These are phyloP conservation scores for Azorinus chamasolen DNA, from an alignment of 2,888 invertebrate genomes.

Conservation along the genomic window DNA sequence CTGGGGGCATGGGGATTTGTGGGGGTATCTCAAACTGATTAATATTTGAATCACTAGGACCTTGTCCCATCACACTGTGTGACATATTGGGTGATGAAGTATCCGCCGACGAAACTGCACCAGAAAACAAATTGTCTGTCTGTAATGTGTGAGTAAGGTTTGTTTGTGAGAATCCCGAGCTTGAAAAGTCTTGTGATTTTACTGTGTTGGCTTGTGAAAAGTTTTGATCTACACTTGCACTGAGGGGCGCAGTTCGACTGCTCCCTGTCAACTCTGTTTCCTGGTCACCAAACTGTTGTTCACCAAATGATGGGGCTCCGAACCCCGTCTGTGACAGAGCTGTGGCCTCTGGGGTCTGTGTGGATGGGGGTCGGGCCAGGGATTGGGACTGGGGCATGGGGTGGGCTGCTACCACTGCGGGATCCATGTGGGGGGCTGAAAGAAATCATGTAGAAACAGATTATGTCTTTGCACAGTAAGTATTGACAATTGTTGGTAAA, in stretches of 20 bases:
- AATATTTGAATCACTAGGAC: conserved; percentile 63
- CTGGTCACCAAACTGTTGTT: conserved; percentile 46
- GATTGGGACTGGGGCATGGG: conserved; percentile 75
- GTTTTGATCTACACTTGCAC: conserved; percentile 37
- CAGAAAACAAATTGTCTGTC: conserved; percentile 70
- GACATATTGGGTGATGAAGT: conserved; percentile 50
- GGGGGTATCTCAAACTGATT: conserved; percentile 78
- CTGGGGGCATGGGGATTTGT: conserved; percentile 78
- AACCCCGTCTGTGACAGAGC: conserved; percentile 54
- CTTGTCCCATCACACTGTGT: conserved; percentile 66
- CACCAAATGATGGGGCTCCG: conserved; percentile 42
- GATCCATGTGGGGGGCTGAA: conserved; percentile 81
- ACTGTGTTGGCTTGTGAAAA: conserved; percentile 44
- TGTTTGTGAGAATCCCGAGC: conserved; percentile 67
- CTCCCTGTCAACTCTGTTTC: conserved; percentile 41
- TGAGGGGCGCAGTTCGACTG: conserved; percentile 33
- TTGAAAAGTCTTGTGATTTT: conserved; percentile 57
- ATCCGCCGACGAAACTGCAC: conserved; percentile 57
- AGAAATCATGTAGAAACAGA: not conserved
- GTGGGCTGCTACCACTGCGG: conserved; percentile 82
- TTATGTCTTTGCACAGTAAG: too few relatives aligned
- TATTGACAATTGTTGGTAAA: too few relatives aligned
- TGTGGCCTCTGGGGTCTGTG: conserved; percentile 53
- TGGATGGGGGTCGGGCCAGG: conserved; percentile 51
- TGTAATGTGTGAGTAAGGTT: conserved; percentile 64